These are phyloP conservation scores for Chrysochloris asiatica DNA, from an alignment of 2,113 vertebrate genomes.

Conservation along the genomic window DNA sequence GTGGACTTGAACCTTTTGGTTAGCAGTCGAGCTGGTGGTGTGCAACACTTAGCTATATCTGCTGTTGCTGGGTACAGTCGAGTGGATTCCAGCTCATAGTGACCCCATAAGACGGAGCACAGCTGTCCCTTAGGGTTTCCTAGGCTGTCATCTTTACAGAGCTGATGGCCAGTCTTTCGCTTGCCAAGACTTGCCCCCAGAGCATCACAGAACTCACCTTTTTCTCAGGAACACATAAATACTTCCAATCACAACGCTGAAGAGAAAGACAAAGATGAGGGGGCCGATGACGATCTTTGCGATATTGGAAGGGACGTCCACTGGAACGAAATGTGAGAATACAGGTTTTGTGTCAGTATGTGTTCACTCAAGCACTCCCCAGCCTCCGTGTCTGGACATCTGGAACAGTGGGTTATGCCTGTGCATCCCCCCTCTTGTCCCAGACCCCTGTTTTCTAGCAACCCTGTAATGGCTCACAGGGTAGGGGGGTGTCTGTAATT, in stretches of 20 bases:
- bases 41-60: no score
- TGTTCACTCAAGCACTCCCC: background rate
- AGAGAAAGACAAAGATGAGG: slow-evolving; percentile 89
- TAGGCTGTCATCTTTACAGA: background rate
- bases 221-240: slow-evolving; percentile 92
- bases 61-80: background rate
- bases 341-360: background rate
- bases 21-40: no score
- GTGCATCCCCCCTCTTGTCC: no score
- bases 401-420: accelerated
- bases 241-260: slow-evolving; percentile 87
- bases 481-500: background rate
- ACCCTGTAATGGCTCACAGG: background rate
- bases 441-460: background rate
- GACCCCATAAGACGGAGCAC: no score
- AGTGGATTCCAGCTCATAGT: background rate
- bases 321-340: slow-evolving; percentile 76
- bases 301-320: slow-evolving; percentile 87
- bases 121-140: background rate
- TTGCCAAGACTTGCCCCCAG: background rate
- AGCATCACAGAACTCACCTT: slow-evolving; percentile 83
- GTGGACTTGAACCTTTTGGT: no score
- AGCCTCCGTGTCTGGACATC: background rate
- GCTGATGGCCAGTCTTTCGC: background rate
- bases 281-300: slow-evolving; percentile 92